Evolutionary conservation across 2,797 vertebrate species (phyloP), one percentile per base, ranked within the genome.

Genomic region (Semotilus atromaculatus): DNA sequence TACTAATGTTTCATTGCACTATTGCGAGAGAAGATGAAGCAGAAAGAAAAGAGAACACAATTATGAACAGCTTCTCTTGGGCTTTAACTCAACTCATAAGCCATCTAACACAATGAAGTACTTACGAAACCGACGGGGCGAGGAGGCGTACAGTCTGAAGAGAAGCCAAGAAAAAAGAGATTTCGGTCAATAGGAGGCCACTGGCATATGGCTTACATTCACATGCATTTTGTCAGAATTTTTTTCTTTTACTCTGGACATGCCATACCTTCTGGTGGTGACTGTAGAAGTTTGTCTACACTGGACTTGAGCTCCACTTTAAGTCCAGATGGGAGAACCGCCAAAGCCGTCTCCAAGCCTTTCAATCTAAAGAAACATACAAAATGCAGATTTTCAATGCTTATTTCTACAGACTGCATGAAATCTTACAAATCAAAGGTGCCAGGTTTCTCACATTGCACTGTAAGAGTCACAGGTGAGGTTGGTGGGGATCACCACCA

Each of bases 401-500:
- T 21, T 6, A 13, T 0, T 11, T 31, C 5, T 19, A 21, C 5
- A 9, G 3, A 16, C 4, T 16, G 45, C 4, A 16, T 0, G 16
- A 5, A 48, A 16, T 16, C 14, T 14, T 16, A 4, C n/a, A 5
- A 40, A 7, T 21, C 21, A 58, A 53, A 16, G 16, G 74, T 13
- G 51, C 7, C 31, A 2, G 53, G 8, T 38, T 58, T 1, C 55
- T 77, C 31, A 77, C 75, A 77, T 40, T 16, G 55, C 75, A 0
- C 40, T 5, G 53, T 58, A 58, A 40, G 55, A 62, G 19, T 29
- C 75, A 9, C 75, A 77, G 7, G 75, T 77, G 8, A 77, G 34
- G 87, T 90, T 88, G 6, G 5, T 58, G 78, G 92, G 90, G 71
- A 92, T 90, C 40, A 80, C 81, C 34, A 29, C 55, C 74, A 87